Evolutionary conservation across 2,888 invertebrate genomes (phyloP), one percentile per base, ranked within the genome.

Genomic region (Cosmia trapezina): DNA sequence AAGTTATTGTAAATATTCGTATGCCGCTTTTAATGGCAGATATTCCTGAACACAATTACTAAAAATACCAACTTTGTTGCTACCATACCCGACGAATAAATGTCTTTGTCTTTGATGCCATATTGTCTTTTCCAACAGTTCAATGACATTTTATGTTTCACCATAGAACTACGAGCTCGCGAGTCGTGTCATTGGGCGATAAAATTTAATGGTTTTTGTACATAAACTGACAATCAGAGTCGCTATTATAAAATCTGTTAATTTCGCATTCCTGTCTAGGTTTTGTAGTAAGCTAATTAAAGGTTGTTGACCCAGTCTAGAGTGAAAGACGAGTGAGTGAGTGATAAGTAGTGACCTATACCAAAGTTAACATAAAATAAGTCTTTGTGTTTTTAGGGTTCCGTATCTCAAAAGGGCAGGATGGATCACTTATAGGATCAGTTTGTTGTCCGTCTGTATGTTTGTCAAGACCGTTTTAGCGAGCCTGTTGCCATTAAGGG

Each of bases 131-230:
- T 45, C 14, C 12, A 49, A 33, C 14, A 61, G 72, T 76, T 74
- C 70, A 76, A 69, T 45, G 70, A 66, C 81, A 66, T 57, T 59
- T 51, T 22, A 49, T 45, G 9, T n/a, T 19, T 65, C 33, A 61
- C 9, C 8, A 54, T 59, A 56, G 51, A 65, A 49, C 11, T 19
- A 19, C 37, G 2, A 33, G 51, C 37, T 65, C 0, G 28, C 45
- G 49, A 71, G 69, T 66, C 75, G 65, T 81, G 82, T 61, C 62
- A 45, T 43, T 45, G 11, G n/a, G 59, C 59, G 22, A 66, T 79
- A 62, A 49, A n/a, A 33, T 78, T 73, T 60, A 62, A 77, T 60
- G 43, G 49, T 33, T 45, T 67, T 71, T 57, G n/a, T 56, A 57
- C 8, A 53, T 61, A 67, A 61, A 65, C 11, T 57, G 64, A 61